Evolutionary conservation across 1,140 invertebrate species (phyloP).

Genomic region (Andricus grossulariae): DNA sequence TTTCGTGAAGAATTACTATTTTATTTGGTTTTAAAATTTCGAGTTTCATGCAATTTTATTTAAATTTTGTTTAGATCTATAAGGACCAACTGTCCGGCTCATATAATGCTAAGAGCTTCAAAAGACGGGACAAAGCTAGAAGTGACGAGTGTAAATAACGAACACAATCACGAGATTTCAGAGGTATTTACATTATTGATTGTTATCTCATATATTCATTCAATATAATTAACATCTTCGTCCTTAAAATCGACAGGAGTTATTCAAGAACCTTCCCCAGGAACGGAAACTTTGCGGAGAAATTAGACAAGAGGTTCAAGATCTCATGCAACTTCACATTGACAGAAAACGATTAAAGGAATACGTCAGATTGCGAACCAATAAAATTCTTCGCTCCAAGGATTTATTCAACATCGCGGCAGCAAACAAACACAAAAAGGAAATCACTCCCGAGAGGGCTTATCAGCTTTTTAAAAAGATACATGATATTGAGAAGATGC

Average conservation of each 20-base stretch:
- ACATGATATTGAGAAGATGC: constrained; percentile 70
- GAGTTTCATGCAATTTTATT: constrained; percentile 25
- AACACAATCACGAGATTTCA: constrained; percentile 75
- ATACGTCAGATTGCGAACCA: constrained; percentile 68
- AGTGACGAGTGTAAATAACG: constrained; percentile 75
- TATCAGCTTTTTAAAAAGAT: constrained; percentile 75
- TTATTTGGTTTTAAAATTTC: not conserved
- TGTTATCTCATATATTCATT: too few relatives aligned
- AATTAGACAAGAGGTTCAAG: constrained; percentile 72
- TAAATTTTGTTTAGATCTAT: constrained; percentile 60
- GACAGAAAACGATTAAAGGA: constrained; percentile 72
- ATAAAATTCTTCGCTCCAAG: constrained; percentile 71
- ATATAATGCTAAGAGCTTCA: constrained; percentile 73
- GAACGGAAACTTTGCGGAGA: constrained; percentile 70
- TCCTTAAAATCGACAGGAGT: constrained; percentile 53
- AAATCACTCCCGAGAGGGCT: constrained; percentile 75
- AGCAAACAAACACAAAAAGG: constrained; percentile 70
- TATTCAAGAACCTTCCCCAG: constrained; percentile 72
- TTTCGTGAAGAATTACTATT: too few relatives aligned
- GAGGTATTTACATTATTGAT: constrained; percentile 52
- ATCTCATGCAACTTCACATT: constrained; percentile 70
- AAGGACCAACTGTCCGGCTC: constrained; percentile 73
- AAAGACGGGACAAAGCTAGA: constrained; percentile 74
- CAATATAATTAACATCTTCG: constrained; percentile 24
- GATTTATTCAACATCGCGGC: constrained; percentile 74